These are phyloP conservation scores for Dipus sagitta DNA, from an alignment of 2,797 vertebrate genomes.

Conservation along the genomic window DNA sequence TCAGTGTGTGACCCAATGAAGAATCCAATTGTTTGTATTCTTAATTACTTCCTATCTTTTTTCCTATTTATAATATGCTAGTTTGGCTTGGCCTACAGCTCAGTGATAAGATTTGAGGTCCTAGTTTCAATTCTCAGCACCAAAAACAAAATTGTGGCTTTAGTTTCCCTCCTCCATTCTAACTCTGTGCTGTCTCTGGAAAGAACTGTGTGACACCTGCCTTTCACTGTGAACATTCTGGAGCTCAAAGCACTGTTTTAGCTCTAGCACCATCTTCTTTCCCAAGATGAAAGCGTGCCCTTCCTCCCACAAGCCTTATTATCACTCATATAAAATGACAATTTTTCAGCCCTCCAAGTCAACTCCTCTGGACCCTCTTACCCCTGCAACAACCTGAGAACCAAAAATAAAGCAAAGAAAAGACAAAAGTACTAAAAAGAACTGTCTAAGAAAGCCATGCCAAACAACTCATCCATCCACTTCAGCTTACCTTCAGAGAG, in stretches of 20 bases:
- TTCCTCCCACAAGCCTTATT: neutral
- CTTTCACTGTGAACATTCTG: neutral
- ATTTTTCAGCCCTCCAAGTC: too few relatives aligned
- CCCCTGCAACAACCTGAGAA: neutral
- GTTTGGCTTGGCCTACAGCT: neutral
- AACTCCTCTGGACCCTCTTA: too few relatives aligned
- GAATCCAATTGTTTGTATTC: neutral
- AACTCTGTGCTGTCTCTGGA: too few relatives aligned
- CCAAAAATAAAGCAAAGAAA: too few relatives aligned
- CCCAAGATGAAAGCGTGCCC: neutral
- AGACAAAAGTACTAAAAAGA: too few relatives aligned
- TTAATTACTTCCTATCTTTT: conserved; percentile 21
- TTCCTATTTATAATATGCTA: neutral
- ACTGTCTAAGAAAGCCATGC: neutral
- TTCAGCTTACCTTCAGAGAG: neutral
- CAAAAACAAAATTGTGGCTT: too few relatives aligned
- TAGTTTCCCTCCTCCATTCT: too few relatives aligned
- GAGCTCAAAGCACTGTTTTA: conserved; percentile 30
- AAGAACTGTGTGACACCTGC: too few relatives aligned
- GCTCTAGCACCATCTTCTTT: neutral
- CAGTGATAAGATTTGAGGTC: too few relatives aligned
- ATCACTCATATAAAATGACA: neutral
- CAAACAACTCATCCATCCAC: neutral
- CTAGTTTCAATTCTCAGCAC: too few relatives aligned
- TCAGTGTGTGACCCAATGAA: too few relatives aligned